Base-by-base conservation (phyloP, 1,140 invertebrate species). In the Bombus difficillimus region DNA sequence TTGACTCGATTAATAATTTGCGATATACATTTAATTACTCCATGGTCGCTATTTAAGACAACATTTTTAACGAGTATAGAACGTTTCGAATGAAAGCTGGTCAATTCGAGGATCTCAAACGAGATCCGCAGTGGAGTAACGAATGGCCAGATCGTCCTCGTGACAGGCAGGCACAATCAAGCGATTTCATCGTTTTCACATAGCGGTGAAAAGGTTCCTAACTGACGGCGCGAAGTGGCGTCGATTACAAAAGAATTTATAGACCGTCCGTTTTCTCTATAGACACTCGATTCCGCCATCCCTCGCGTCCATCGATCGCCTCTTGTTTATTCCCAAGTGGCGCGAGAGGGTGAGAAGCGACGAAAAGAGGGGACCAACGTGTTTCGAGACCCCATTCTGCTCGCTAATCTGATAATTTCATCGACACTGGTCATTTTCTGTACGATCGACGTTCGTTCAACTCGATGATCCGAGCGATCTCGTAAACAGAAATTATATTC, bases 271-370 rank as follows among this genome's bases (percentile, higher is more conserved):
- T 88, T 90, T 83, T 90, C 86, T 84, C 78, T 83, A 72, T 82
- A 76, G 80, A 90, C 81, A 88, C 89, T 90, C 77, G 83, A 90
- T 88, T 86, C 41, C 76, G 86, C 83, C 80, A 83, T 86, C 89
- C 76, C 66, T 84, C 66, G 86, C 69, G 75, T 39, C 69, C 83
- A 90, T 90, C 87, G 89, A 90, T 90, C 80, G 86, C 81, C 89
- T 90, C 89, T 90, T 90, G 89, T 86, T 90, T 90, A 90, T 90
- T 81, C 76, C 89, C 88, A 88, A 90, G 86, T 87, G 83, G 71
- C 86, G 80, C 28, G 83, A 79, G 81, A 89, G 88, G 86, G 88
- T 64, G 81, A 72, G 80, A 43, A 74, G 81, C 66, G 71, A 59
- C 74, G 69, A 75, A 69, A 62, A 71, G 62, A 34, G 82, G 43